These are phyloP conservation scores for Phenganax subtilis DNA, from an alignment of 92 coral and sea anemone genomes.

Conservation along the genomic window DNA sequence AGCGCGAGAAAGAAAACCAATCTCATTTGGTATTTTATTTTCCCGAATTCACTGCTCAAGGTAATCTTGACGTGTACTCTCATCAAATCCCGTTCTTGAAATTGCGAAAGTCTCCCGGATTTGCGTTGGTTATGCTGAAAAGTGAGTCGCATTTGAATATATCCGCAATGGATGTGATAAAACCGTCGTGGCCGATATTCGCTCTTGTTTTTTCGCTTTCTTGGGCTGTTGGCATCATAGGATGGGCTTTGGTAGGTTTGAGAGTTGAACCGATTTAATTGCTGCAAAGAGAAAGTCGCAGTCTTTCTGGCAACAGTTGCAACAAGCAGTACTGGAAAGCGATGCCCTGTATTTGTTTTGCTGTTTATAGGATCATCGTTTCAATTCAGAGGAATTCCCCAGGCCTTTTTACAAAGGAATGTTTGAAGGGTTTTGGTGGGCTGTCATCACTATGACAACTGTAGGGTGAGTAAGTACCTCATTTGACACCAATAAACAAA, in stretches of 20 bases:
- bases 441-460: slow-evolving; percentile 29
- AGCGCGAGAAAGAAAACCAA: neutral
- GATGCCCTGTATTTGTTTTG: neutral
- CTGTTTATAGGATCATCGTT: neutral
- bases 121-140: slow-evolving; percentile 27
- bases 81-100: slow-evolving; percentile 23
- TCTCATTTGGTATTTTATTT: slow-evolving; percentile 9
- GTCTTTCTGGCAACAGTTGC: neutral
- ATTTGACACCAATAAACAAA: too few relatives aligned
- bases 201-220: slow-evolving; percentile 18
- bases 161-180: slow-evolving; percentile 1
- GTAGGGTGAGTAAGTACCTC: slow-evolving; percentile 18
- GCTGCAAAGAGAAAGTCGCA: neutral
- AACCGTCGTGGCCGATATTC: slow-evolving; percentile 37
- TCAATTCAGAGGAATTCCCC: slow-evolving; percentile 21
- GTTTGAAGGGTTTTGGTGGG: slow-evolving; percentile 44
- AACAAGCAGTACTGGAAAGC: neutral
- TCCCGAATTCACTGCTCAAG: neutral
- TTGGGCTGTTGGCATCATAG: slow-evolving; percentile 34
- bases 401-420: slow-evolving; percentile 34
- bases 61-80: slow-evolving; percentile 3
- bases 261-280: neutral
- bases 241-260: slow-evolving; percentile 18
- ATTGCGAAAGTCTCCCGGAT: slow-evolving; percentile 30
- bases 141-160: slow-evolving; percentile 37